phyloP scores from a whole-genome alignment of 2,797 vertebrate genomes.

The Hafferia zeledoni region DNA sequence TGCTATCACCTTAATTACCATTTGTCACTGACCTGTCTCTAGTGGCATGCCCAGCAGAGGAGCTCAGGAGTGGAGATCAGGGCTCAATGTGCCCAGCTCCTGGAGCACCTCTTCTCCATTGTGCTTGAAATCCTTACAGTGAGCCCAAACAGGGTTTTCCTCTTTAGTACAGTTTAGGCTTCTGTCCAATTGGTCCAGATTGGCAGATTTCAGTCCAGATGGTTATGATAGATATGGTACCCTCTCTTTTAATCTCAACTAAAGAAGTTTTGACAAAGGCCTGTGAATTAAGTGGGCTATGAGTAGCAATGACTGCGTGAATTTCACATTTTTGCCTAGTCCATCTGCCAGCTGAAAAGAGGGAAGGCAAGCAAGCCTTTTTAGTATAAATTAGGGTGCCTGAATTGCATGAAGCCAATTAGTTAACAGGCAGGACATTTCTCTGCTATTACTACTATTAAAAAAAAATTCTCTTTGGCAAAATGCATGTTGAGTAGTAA shows the following conservation, averaged over 20 bases:
- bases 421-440: conserved; percentile 54
- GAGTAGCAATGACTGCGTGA: conserved; percentile 50
- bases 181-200: conserved; percentile 58
- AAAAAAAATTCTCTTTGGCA: conserved; percentile 24
- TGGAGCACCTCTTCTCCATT: not conserved
- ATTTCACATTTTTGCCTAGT: conserved; percentile 66
- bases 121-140: not conserved
- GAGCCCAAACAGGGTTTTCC: conserved; percentile 19
- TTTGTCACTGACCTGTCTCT: not conserved
- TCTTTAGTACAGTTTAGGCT: conserved; percentile 49
- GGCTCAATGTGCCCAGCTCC: not conserved
- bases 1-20: not conserved
- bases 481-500: conserved; percentile 40
- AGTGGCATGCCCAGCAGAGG: not conserved
- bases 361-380: conserved; percentile 33
- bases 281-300: conserved; percentile 64
- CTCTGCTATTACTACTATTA: conserved; percentile 55
- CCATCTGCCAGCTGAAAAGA: conserved; percentile 66
- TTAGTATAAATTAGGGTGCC: conserved; percentile 38
- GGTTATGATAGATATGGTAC: conserved; percentile 65
- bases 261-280: conserved; percentile 70
- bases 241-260: conserved; percentile 59
- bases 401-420: conserved; percentile 54
- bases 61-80: not conserved
- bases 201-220: conserved; percentile 72